Evolutionary conservation across 2,888 invertebrate species (phyloP).

Genomic region (Frankliniella intonsa): DNA sequence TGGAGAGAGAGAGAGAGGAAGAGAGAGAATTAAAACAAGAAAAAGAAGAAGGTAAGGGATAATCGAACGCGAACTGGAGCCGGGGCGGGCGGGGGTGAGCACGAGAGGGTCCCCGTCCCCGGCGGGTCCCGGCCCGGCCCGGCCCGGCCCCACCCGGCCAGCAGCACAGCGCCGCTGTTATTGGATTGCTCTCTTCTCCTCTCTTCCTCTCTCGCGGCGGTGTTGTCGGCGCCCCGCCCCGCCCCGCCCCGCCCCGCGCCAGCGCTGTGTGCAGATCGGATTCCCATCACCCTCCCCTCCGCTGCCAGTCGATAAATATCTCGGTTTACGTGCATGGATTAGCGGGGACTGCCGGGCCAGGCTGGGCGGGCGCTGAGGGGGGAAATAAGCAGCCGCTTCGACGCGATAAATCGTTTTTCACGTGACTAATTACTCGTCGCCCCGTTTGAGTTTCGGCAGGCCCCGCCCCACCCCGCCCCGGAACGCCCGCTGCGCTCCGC

Average conservation of each 20-base stretch:
- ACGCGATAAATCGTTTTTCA: background rate
- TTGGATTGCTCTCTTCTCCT: background rate
- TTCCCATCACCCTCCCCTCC: background rate
- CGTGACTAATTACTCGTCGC: background rate
- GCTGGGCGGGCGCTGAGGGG: too few relatives aligned
- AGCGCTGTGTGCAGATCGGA: background rate
- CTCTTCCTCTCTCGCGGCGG: background rate
- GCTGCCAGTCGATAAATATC: background rate
- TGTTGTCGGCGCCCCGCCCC: background rate
- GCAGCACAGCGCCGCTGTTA: background rate
- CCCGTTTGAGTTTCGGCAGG: too few relatives aligned
- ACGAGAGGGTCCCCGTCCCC: too few relatives aligned
- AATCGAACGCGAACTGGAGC: too few relatives aligned
- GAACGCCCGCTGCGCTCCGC: too few relatives aligned
- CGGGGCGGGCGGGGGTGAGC: background rate
- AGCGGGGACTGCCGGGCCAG: background rate
- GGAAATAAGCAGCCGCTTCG: background rate
- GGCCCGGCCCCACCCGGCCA: too few relatives aligned
- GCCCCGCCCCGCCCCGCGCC: background rate
- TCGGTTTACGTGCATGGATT: background rate
- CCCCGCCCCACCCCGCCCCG: too few relatives aligned
- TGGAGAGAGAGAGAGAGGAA: background rate
- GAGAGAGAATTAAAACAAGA: background rate
- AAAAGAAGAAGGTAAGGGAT: background rate
- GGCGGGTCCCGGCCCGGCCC: too few relatives aligned